These are phyloP conservation scores for Leucoma salicis DNA, from an alignment of 2,888 invertebrate species.

Conservation along the genomic window DNA sequence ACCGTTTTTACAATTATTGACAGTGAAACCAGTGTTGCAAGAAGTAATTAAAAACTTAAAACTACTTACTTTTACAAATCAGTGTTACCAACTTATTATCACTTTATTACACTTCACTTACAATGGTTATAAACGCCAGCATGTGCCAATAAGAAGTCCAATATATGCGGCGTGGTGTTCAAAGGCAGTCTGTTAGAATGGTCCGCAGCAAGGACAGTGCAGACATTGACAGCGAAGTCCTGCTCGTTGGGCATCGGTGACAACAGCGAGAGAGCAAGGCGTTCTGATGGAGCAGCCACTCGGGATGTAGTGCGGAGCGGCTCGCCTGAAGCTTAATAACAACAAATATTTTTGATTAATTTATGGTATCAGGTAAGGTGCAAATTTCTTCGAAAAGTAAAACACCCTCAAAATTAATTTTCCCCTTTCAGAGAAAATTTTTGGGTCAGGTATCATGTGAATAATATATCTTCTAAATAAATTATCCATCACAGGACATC, in stretches of 20 bases:
- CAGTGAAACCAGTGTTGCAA: too few species aligned
- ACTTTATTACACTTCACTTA: too few species aligned
- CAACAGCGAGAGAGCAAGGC: slow-evolving; percentile 93
- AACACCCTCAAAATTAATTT: too few species aligned
- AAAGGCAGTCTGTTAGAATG: slow-evolving; percentile 94
- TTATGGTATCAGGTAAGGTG: neutral
- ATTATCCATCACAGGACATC: too few species aligned
- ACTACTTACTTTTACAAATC: too few species aligned
- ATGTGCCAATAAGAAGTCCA: slow-evolving; percentile 95
- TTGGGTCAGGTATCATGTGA: too few species aligned
- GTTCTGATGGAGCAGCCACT: slow-evolving; percentile 84
- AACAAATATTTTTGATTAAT: slow-evolving; percentile 32
- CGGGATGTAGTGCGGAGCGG: slow-evolving; percentile 51
- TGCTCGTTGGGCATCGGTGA: slow-evolving; percentile 99
- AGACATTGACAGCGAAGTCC: slow-evolving; percentile 98
- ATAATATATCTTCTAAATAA: too few species aligned
- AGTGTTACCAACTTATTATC: too few species aligned
- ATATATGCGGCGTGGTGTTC: slow-evolving; percentile 91
- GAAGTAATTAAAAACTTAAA: too few species aligned
- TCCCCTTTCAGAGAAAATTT: too few species aligned
- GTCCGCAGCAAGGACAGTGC: slow-evolving; percentile 97
- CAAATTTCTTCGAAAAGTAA: too few species aligned
- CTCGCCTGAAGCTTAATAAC: slow-evolving; percentile 63
- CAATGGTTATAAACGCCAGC: slow-evolving; percentile 96
- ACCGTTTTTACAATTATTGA: too few species aligned